Conservation (phyloP, 2,797 vertebrate species). For the Lerista edwardsae region DNA sequence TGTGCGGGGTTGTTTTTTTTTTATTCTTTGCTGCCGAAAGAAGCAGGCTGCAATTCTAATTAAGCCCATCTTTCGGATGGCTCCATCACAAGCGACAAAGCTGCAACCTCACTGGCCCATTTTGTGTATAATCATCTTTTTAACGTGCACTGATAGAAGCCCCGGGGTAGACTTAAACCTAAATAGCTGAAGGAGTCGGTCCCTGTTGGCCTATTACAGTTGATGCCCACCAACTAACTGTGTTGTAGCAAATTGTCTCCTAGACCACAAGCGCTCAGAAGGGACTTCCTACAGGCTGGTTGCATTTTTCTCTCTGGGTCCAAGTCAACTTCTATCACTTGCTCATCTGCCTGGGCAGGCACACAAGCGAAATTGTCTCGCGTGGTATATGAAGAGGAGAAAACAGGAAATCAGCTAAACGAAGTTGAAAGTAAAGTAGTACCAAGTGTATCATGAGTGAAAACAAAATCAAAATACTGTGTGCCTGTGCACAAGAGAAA, state of each 20-base stretch:
- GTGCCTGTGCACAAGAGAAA: not conserved
- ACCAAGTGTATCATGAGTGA: not conserved
- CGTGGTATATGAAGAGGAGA: not conserved
- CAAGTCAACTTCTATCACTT: not conserved
- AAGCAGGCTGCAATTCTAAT: constrained; percentile 25
- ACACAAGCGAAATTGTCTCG: not conserved
- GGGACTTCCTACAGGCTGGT: not conserved
- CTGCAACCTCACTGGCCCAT: constrained; percentile 10
- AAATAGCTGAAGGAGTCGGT: constrained; percentile 19
- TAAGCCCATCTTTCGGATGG: constrained; percentile 14
- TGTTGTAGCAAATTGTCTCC: constrained; percentile 28
- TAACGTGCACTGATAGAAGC: not conserved
- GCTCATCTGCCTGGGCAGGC: not conserved
- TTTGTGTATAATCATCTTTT: not conserved
- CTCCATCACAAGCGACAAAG: not conserved
- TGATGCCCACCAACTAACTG: constrained; percentile 9
- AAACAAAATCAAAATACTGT: not conserved
- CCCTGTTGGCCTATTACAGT: constrained; percentile 5
- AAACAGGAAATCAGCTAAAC: not conserved
- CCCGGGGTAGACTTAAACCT: not conserved
- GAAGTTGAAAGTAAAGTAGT: not conserved
- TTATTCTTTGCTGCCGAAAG: not conserved
- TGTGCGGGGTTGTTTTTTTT: not conserved
- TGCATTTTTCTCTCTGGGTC: not conserved
- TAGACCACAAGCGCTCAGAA: constrained; percentile 2